Evolutionary conservation across 1,140 invertebrate genomes (phyloP).

Genomic region (Euglossa dilemma): DNA sequence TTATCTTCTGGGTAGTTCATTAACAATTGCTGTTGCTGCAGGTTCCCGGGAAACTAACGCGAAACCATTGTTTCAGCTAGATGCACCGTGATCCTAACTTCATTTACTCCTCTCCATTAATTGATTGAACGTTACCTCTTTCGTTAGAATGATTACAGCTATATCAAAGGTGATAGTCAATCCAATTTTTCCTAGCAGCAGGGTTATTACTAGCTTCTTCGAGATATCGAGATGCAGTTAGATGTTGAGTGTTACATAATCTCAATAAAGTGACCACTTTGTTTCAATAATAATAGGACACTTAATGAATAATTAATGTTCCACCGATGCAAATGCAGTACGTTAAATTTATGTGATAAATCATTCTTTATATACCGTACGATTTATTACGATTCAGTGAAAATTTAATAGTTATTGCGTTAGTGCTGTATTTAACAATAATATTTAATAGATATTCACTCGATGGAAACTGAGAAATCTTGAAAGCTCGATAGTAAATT

Average conservation of each 20-base stretch:
- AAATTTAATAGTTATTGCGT: too few species aligned
- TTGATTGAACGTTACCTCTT: not conserved
- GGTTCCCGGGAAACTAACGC: not conserved
- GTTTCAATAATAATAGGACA: not conserved
- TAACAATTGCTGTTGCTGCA: conserved; percentile 20
- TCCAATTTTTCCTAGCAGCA: not conserved
- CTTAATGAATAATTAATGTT: too few species aligned
- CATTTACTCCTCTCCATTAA: not conserved
- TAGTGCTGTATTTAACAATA: too few species aligned
- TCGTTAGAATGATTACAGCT: not conserved
- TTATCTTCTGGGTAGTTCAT: not conserved
- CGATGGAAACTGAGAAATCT: too few species aligned
- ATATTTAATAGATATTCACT: too few species aligned
- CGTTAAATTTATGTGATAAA: too few species aligned
- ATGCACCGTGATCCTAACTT: not conserved
- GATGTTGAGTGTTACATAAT: not conserved
- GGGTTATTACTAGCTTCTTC: not conserved
- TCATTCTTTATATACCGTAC: too few species aligned
- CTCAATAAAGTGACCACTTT: too few species aligned
- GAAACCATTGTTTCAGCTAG: not conserved
- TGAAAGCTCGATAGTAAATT: too few species aligned
- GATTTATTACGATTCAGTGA: too few species aligned
- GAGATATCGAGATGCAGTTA: not conserved
- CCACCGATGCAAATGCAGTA: too few species aligned
- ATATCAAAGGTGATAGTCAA: not conserved